Evolutionary conservation across 2,797 vertebrate species (phyloP).

Genomic region (Chrysocyon brachyurus): DNA sequence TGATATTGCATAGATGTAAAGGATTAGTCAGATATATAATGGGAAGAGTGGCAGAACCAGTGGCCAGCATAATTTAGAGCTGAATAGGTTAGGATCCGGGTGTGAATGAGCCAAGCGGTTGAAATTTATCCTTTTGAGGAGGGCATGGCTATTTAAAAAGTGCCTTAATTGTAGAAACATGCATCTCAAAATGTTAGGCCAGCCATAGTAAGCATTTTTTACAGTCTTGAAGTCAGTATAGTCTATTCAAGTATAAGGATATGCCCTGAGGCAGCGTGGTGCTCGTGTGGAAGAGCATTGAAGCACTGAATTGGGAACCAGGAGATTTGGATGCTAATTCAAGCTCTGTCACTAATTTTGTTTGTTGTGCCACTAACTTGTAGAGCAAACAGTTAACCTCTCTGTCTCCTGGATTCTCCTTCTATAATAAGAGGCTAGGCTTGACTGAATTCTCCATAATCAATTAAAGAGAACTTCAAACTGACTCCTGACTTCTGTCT

Average conservation of each 20-base stretch:
- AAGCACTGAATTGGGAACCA: background rate
- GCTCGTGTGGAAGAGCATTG: background rate
- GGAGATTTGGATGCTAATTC: conserved; percentile 25
- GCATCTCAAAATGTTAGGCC: conserved; percentile 5
- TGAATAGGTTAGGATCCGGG: background rate
- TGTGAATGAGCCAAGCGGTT: background rate
- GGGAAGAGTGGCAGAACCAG: background rate
- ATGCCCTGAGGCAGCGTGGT: background rate
- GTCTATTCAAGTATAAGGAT: background rate
- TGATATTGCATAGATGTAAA: background rate
- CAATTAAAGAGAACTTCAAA: conserved; percentile 52
- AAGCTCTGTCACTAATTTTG: background rate
- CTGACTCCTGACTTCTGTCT: conserved; percentile 16
- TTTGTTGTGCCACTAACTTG: conserved; percentile 9
- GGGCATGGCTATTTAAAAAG: background rate
- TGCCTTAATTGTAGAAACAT: background rate
- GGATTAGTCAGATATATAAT: background rate
- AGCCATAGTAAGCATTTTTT: conserved; percentile 5
- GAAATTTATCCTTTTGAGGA: conserved; percentile 13
- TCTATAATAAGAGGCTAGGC: background rate
- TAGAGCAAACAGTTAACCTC: conserved; percentile 36
- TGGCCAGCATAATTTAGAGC: background rate
- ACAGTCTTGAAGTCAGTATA: background rate
- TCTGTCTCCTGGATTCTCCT: background rate
- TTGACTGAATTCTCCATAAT: conserved; percentile 38